phyloP scores from a whole-genome alignment of 2,797 vertebrate genomes.

The Xiphophorus birchmanni region DNA sequence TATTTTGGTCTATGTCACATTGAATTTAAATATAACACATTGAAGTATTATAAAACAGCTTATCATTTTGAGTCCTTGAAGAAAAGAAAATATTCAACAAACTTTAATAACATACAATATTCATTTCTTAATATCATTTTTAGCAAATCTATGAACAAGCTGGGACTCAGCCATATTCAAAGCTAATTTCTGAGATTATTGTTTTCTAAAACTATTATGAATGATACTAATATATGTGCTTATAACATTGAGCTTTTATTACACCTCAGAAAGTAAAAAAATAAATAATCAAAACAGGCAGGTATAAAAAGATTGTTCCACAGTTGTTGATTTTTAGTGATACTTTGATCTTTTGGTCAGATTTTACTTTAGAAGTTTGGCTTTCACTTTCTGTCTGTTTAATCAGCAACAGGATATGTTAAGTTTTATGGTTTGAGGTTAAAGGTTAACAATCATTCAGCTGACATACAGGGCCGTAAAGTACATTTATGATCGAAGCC shows the following conservation, averaged over 20 bases:
- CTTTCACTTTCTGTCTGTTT: conserved; percentile 13
- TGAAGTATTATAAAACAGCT: not conserved
- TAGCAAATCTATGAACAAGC: not conserved
- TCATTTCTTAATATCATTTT: not conserved
- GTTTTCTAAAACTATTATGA: not conserved
- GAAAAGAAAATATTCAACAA: not conserved
- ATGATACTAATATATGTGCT: not conserved
- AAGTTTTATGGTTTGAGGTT: conserved; percentile 43
- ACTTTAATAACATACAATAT: not conserved
- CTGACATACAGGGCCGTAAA: conserved; percentile 58
- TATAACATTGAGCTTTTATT: not conserved
- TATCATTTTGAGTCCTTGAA: not conserved
- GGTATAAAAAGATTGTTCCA: not conserved
- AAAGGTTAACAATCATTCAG: conserved; percentile 61
- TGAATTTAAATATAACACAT: not conserved
- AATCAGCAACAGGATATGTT: conserved; percentile 32
- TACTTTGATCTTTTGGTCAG: conserved; percentile 3
- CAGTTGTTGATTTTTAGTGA: not conserved
- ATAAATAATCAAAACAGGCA: not conserved
- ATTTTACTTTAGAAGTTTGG: conserved; percentile 9
- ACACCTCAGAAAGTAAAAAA: not conserved
- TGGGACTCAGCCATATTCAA: not conserved
- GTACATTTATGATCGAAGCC: conserved; percentile 53
- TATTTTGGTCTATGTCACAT: not conserved
- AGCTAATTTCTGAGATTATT: not conserved